Percentiles rank a stretch among this genome's conserved stretches.
These are phyloP conservation scores for Pachymerium ferrugineum DNA, from an alignment of 2,888 invertebrate species.

Conservation along the genomic window DNA sequence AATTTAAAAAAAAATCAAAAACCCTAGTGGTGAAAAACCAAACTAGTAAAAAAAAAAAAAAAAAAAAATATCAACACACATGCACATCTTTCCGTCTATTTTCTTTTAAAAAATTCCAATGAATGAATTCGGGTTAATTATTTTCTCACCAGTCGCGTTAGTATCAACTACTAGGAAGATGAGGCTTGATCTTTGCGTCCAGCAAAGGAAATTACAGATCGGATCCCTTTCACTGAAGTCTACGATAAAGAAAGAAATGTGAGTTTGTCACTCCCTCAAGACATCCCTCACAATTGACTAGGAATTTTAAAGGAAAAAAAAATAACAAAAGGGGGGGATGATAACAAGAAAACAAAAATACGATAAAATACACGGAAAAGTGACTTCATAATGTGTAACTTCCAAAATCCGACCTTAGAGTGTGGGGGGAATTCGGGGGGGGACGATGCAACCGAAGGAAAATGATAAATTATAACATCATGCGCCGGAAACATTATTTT, in stretches of 20 bases:
- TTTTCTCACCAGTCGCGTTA: slow-evolving; percentile 30
- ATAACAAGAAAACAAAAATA: background rate
- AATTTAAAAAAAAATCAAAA: too few species aligned
- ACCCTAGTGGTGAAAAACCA: too few species aligned
- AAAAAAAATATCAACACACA: background rate
- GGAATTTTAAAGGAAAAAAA: background rate
- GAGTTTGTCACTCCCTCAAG: background rate
- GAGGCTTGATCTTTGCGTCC: slow-evolving; percentile 39
- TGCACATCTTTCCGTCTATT: background rate
- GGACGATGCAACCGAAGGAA: background rate
- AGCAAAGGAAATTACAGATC: slow-evolving; percentile 71
- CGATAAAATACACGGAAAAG: too few species aligned
- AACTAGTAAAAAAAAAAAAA: background rate
- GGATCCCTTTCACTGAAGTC: slow-evolving; percentile 79
- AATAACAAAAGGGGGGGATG: background rate
- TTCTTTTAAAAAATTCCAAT: background rate
- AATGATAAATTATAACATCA: background rate
- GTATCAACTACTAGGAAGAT: slow-evolving; percentile 35
- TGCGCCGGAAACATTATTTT: too few species aligned
- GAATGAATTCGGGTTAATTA: slow-evolving; percentile 1
- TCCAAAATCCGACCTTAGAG: too few species aligned
- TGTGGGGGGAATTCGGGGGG: too few species aligned
- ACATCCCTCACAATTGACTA: background rate
- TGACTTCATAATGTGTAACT: too few species aligned
- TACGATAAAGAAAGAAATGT: slow-evolving; percentile 46